These are phyloP conservation scores for Rachycentron canadum DNA, from an alignment of 2,797 vertebrate species.

Conservation along the genomic window DNA sequence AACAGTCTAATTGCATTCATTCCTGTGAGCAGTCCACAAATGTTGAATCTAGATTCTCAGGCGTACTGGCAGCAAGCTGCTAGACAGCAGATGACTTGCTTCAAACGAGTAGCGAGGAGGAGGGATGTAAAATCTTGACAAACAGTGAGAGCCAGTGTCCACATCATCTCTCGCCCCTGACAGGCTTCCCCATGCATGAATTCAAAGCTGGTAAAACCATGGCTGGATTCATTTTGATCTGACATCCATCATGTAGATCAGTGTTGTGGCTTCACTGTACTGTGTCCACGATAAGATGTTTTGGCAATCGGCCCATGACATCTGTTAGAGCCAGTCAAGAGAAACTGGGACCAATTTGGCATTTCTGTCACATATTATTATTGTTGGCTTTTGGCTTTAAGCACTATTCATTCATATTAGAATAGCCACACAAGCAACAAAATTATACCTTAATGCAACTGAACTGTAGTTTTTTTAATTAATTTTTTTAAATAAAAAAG, in stretches of 20 bases:
- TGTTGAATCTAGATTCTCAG: slow-evolving; percentile 82
- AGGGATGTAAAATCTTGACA: slow-evolving; percentile 85
- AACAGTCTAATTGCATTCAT: slow-evolving; percentile 86
- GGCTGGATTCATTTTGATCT: slow-evolving; percentile 83
- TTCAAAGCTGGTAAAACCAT: slow-evolving; percentile 85
- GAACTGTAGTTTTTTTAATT: neutral
- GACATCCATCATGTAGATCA: slow-evolving; percentile 83
- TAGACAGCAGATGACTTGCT: slow-evolving; percentile 84
- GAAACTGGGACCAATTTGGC: slow-evolving; percentile 70
- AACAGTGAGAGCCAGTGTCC: slow-evolving; percentile 85
- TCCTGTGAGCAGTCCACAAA: slow-evolving; percentile 83
- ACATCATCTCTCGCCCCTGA: slow-evolving; percentile 85
- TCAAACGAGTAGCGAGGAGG: slow-evolving; percentile 79
- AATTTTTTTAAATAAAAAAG: slow-evolving; percentile 11
- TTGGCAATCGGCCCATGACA: slow-evolving; percentile 80
- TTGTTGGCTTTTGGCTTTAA: slow-evolving; percentile 49
- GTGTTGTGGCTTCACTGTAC: slow-evolving; percentile 77
- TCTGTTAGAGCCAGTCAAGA: slow-evolving; percentile 77
- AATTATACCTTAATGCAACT: slow-evolving; percentile 11
- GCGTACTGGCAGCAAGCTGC: slow-evolving; percentile 83
- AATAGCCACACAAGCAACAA: slow-evolving; percentile 24
- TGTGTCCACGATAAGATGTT: slow-evolving; percentile 79
- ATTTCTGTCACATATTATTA: slow-evolving; percentile 62
- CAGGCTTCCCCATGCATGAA: slow-evolving; percentile 86
- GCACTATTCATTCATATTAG: slow-evolving; percentile 41